Base-by-base conservation (phyloP, 2,113 vertebrate genomes). In the Rhinichthys klamathensis region DNA sequence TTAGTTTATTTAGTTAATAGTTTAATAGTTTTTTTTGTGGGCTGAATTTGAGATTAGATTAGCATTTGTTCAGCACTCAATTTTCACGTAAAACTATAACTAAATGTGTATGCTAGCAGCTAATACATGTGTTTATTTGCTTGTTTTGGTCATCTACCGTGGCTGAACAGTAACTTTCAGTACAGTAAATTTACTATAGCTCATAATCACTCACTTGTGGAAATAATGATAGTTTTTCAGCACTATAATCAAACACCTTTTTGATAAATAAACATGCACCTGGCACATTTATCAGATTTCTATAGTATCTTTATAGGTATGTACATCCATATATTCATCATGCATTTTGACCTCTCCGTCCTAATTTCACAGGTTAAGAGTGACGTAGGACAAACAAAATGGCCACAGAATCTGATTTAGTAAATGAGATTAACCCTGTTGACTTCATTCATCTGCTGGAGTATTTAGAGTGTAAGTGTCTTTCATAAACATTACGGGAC, bases 391-490 rank as follows among this genome's bases (percentile, higher is more conserved):
- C 56, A 32, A 23, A 44, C 41, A 74, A 38, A 73, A 82, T 82
- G 80, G 80, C 61, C 23, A 21, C 79, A 18, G 79, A 49, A 51
- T 51, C 61, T 51, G 80, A 6, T 69, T 46, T 67, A 54, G 80
- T 23, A 51, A 82, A 67, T 51, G 88, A 85, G 67, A 87, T 97
- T 56, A 96, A 95, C 88, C 95, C 96, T 4, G 93, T 93, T 88
- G 96, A 97, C 87, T 97, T 97, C 80, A 96, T 95, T 84, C 96
- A 97, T 89, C 95, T 98, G 84, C 97, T 97, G 89, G 93, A 96
- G 30, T 97, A 96, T 90, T 94, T 97, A 91, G 96, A 97, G 74
- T 96, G 96, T 97, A 92, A 95, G 95, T 94, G 38, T 70, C 76
- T 58, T 18, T 72, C 61, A 58, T 23, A 35, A 54, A 51, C 1